phyloP scores from a whole-genome alignment of 2,113 vertebrate genomes.

The Phaethon lepturus region DNA sequence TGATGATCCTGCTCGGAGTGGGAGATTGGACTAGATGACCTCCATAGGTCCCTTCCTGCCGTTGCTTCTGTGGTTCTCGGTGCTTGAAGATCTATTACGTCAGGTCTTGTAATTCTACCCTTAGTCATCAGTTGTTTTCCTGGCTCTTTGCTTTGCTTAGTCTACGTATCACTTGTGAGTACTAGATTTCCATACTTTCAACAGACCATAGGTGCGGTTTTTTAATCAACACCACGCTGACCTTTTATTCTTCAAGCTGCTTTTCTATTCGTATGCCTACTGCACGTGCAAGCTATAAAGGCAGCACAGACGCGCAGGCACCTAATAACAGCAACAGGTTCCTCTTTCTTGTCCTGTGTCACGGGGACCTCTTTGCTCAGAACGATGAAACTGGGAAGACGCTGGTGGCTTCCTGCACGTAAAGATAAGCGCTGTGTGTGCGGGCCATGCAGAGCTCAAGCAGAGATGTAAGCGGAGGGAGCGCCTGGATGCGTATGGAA shows the following conservation, averaged over 20 bases:
- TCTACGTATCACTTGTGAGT: background rate
- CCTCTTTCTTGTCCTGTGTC: constrained; percentile 5
- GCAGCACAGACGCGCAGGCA: background rate
- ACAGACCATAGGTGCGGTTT: background rate
- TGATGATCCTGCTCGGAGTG: background rate
- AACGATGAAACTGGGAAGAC: background rate
- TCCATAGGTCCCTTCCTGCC: background rate
- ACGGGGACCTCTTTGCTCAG: background rate
- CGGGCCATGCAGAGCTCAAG: background rate
- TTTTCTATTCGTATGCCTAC: background rate
- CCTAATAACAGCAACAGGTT: background rate
- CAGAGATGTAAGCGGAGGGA: background rate
- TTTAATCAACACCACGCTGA: background rate
- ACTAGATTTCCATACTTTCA: background rate
- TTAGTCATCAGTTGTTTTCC: background rate
- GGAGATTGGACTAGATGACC: background rate
- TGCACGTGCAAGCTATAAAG: background rate
- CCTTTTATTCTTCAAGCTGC: background rate
- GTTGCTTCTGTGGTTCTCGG: background rate
- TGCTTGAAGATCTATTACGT: background rate
- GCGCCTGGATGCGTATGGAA: background rate
- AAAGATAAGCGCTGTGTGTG: background rate
- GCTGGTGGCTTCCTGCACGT: background rate
- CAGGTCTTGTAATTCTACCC: background rate
- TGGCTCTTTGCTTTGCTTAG: background rate